Conservation (phyloP, 2,113 vertebrate species). For the Peromyscus polionotus region DNA sequence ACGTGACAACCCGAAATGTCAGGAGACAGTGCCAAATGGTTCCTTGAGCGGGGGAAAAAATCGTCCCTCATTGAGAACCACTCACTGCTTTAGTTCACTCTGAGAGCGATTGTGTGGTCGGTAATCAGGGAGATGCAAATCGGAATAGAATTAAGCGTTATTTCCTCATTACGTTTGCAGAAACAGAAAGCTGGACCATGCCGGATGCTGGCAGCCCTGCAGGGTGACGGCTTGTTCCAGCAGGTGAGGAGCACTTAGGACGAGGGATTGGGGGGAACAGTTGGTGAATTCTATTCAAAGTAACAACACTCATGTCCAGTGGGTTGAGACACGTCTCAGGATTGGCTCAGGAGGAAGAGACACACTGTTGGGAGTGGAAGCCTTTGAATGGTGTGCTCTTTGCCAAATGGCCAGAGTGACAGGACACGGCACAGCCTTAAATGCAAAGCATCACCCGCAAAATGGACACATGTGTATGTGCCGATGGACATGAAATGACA, state of each 20-base stretch:
- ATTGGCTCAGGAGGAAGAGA: neutral
- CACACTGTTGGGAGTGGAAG: neutral
- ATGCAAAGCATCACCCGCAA: neutral
- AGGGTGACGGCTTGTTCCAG: neutral
- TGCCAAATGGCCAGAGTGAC: neutral
- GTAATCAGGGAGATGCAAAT: neutral
- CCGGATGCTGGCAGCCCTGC: neutral
- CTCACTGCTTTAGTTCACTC: neutral
- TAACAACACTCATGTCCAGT: neutral
- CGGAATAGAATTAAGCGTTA: neutral
- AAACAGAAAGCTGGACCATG: neutral
- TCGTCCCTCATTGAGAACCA: neutral
- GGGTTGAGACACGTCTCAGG: neutral
- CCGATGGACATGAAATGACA: accelerated
- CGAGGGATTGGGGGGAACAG: too few relatives aligned
- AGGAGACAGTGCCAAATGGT: accelerated
- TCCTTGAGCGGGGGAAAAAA: neutral
- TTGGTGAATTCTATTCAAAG: neutral
- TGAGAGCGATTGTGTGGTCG: neutral
- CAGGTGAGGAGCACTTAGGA: neutral
- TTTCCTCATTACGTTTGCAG: neutral
- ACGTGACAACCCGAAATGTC: neutral
- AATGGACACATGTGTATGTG: neutral
- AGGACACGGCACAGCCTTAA: neutral
- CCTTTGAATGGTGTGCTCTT: neutral